Evolutionary conservation across 2,888 invertebrate species (phyloP), one percentile per base, ranked within the genome.

Genomic region (Halictus quadricinctus): DNA sequence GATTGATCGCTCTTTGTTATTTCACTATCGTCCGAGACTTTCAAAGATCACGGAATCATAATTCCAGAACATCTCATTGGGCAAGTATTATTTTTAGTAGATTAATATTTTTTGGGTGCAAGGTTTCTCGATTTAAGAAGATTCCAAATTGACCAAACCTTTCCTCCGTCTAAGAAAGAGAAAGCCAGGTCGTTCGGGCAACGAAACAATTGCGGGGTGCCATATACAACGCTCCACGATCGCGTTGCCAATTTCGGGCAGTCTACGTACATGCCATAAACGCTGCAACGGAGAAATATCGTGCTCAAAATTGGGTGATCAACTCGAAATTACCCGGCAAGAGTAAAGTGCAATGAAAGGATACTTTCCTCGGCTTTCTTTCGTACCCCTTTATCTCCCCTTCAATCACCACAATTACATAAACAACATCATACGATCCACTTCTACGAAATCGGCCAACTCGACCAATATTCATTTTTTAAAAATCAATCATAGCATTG

Each of bases 221-320:
- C 29, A 29, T 64, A 64, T 29, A 64, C 64, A 25, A 29, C 29
- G 25, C 15, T 29, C 60, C 25, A 2, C 64, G 15, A 64, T 29
- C 29, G 64, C 64, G 64, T 64, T 64, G 64, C 64, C 64, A 64
- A 29, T 64, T 64, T 12, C 64, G 29, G 15, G 7, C 64, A 15
- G 64, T 29, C 7, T 29, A 29, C 15, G 64, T 29, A 64, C 29
- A 29, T 64, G 64, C 64, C 29, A 29, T 29, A 64, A 64, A 64
- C 64, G 29, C 64, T 15, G 7, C 2, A 6, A 29, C 7, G 64
- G 7, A 64, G 64, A 64, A 64, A 64, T 29, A 64, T 15, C 64
- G 29, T 64, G 64, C 29, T 64, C 15, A 64, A 64, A 64, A 29
- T 64, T 64, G 29, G 64, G 64, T 29, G 64, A 64, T 64, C 64